These are phyloP conservation scores for Hemithea aestivaria DNA, from an alignment of 2,888 invertebrate genomes.

Conservation along the genomic window DNA sequence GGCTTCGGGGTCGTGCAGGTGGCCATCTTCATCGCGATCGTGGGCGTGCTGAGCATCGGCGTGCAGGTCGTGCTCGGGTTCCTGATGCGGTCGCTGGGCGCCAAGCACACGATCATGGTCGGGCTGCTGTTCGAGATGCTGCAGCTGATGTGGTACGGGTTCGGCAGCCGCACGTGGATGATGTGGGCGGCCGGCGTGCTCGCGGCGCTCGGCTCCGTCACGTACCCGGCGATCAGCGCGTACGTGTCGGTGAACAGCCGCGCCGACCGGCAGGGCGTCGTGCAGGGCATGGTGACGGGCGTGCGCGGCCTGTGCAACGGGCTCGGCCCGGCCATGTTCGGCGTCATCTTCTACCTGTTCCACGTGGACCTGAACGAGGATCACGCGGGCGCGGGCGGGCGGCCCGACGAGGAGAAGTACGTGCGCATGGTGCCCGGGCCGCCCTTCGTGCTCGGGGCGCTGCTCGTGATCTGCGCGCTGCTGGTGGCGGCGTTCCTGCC, in stretches of 20 bases:
- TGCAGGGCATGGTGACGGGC: slow-evolving; percentile 99
- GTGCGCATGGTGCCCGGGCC: slow-evolving; percentile 95
- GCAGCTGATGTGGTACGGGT: slow-evolving; percentile 98
- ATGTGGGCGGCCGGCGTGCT: slow-evolving; percentile 99
- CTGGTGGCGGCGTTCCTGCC: slow-evolving; percentile 94
- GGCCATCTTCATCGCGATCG: slow-evolving; percentile 97
- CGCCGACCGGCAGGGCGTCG: slow-evolving; percentile 97
- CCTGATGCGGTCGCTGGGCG: slow-evolving; percentile 91
- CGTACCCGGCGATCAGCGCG: slow-evolving; percentile 99
- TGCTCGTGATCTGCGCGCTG: slow-evolving; percentile 97
- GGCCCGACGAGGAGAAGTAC: slow-evolving; percentile 72
- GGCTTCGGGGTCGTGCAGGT: slow-evolving; percentile 97
- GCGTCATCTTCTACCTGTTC: slow-evolving; percentile 98
- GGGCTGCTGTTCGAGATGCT: slow-evolving; percentile 97
- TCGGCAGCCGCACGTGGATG: slow-evolving; percentile 98
- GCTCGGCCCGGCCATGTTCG: slow-evolving; percentile 98
- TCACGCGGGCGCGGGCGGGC: slow-evolving; percentile 55
- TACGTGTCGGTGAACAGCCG: slow-evolving; percentile 98
- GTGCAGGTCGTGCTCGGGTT: slow-evolving; percentile 94
- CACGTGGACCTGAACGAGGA: slow-evolving; percentile 97
- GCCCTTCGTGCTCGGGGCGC: slow-evolving; percentile 98
- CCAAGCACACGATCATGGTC: slow-evolving; percentile 98
- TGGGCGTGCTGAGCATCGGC: slow-evolving; percentile 96
- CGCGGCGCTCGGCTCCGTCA: slow-evolving; percentile 96
- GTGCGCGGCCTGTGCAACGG: slow-evolving; percentile 99